Evolutionary conservation across 2,797 vertebrate genomes (phyloP), one percentile per base, ranked within the genome.

Genomic region (Lepus oiostolus): DNA sequence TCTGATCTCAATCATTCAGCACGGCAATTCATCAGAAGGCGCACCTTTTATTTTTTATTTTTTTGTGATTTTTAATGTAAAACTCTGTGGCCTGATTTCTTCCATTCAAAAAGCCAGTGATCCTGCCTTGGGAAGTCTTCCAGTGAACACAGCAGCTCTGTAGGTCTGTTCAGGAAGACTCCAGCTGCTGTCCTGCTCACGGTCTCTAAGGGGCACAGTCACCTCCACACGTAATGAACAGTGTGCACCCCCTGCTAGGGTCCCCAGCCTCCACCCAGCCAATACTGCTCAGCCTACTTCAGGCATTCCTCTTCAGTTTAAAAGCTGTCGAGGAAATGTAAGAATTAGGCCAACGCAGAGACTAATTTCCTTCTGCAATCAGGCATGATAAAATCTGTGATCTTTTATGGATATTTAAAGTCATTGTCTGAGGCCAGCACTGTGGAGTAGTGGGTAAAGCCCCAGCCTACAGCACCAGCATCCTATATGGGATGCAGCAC

Each of bases 291-390:
- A 62, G 8, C 26, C 26, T 42, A 5, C 54, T 67, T 26, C 4
- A 10, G 67, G 47, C 21, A 30, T 30, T 85, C 58, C 24, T 62
- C 60, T 87, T n/a, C 42, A 32, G 19, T 9, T 83, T 77, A 85
- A 96, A 77, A 74, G 30, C 65, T 47, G 5, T 19, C n/a, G 50
- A 92, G 76, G 67, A 74, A 88, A 82, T 60, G 52, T n/a, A n/a
- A 62, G 32, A 84, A n/a, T 62, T 8, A 77, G 16, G 30, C 0
- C 4, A 19, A 26, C 1, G 11, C 7, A 50, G 9, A 30, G 4
- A 77, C 19, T 13, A 10, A 70, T 0, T 70, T 70, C 76, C 74
- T 94, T 80, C 84, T 85, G 62, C 32, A 82, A 32, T 30, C 54
- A 77, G 54, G 62, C 19, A 35, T 50, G 16, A 60, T 65, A 58